Base-by-base conservation (phyloP, 2,113 vertebrate species). In the Ciconia maguari region DNA sequence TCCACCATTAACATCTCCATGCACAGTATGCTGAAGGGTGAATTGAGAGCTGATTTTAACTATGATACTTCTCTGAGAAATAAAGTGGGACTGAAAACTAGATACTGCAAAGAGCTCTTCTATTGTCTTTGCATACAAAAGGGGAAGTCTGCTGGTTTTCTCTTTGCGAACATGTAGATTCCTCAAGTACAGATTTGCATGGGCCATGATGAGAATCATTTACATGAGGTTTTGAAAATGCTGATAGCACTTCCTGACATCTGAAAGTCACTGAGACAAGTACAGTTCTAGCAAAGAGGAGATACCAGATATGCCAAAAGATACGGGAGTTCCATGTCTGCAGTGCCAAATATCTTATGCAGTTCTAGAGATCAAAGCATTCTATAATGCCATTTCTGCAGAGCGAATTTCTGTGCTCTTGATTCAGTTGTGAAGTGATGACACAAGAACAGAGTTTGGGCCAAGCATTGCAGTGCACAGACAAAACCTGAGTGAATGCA, bases 401-500 rank as follows among this genome's bases (percentile, higher is more conserved):
- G 19, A 32, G 21, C 0, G 0, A 52, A 41, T 70, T 57, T 62
- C 24, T 71, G 1, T 49, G 32, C 24, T 61, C 8, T 49, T 71
- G 24, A 42, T 41, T 87, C 32, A 84, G 36, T 8, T 71, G 52
- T 5, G 1, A 90, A 83, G 41, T 21, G 29, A 54, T 18, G 58
- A 80, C 62, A 51, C 22, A 90, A 48, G 46, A 92, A 70, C 22
- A 75, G 25, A 34, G 3, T 44, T 16, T 9, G 34, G 22, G 42
- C 18, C 55, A 65, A 60, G 30, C 75, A 52, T 27, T 58, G 26
- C 65, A 52, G 16, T 7, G 5, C 36, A 52, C 26, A 85, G 51
- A 18, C 24, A 81, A 83, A 80, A 41, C n/a, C 5, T 41, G 13
- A 48, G 10, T 16, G 42, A 90, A 70, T 14, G 38, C 30, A 75